phyloP scores from a whole-genome alignment of 2,888 invertebrate species.

The Drosophila emarginata region DNA sequence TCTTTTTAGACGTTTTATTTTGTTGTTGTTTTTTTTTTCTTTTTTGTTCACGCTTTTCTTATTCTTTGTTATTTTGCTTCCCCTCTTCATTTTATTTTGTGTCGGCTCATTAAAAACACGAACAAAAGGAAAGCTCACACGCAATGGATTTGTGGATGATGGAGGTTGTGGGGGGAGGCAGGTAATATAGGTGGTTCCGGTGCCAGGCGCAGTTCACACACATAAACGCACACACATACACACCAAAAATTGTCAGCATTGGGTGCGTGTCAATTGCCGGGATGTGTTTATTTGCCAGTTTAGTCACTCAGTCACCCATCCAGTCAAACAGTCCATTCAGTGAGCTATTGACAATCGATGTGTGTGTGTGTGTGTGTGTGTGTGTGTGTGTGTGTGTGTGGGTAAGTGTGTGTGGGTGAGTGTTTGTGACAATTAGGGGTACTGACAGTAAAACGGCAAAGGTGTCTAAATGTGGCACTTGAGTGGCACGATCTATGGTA shows the following conservation, averaged over 20 bases:
- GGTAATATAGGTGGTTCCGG: constrained; percentile 1
- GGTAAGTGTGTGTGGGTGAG: neutral
- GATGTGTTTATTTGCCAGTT: constrained; percentile 65
- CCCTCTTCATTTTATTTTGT: constrained; percentile 21
- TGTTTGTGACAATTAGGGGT: constrained; percentile 52
- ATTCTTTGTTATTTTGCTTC: constrained; percentile 20
- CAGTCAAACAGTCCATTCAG: neutral
- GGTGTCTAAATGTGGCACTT: neutral
- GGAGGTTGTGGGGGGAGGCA: neutral
- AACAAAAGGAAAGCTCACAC: constrained; percentile 10
- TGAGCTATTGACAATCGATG: constrained; percentile 42
- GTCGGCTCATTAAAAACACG: constrained; percentile 33
- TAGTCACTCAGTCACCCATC: neutral
- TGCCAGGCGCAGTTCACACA: constrained; percentile 2
- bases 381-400: constrained; percentile 4
- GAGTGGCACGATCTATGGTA: neutral
- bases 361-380: constrained; percentile 26
- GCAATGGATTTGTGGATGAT: neutral
- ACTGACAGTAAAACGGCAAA: constrained; percentile 17
- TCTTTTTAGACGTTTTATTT: constrained; percentile 9
- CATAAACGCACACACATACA: neutral
- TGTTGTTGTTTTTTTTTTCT: constrained; percentile 1
- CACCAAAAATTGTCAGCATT: constrained; percentile 18
- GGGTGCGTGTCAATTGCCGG: constrained; percentile 62
- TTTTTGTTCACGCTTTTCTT: constrained; percentile 3